Base-by-base conservation (phyloP, 2,797 vertebrate species). In the Pempheris klunzingeri region DNA sequence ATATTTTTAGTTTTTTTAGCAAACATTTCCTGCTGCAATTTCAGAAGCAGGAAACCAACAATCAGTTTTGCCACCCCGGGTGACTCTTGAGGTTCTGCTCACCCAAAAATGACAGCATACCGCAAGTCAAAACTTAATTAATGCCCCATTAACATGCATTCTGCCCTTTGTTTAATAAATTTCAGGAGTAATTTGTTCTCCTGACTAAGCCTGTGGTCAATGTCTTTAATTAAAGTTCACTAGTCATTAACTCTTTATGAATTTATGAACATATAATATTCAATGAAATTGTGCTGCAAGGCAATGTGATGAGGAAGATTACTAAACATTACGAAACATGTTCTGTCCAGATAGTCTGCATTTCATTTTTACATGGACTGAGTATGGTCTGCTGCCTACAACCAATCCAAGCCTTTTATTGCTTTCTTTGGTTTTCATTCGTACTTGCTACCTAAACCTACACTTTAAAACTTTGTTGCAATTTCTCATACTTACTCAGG, bases 361-460 rank as follows among this genome's bases (percentile, higher is more conserved):
- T 64, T 79, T 64, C 17, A n/a, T 64, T 71, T 61, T 53, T 22
- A 36, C 54, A 55, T 6, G 15, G 9, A 39, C 3, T 59, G 65
- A 39, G 26, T 46, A 22, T 43, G 52, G 14, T 75, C 54, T 3
- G 46, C 55, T 12, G 22, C 83, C 67, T 64, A 76, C 77, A 70
- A 66, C 69, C 39, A 17, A 52, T 63, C 50, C 46, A 47, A 78
- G 28, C 41, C 46, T 67, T 68, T 74, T 53, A 78, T 55, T 76
- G 54, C 70, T 72, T 47, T 64, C 26, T 64, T 54, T 71, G 36
- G 15, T 67, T 71, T 75, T 58, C 58, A 57, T 63, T 80, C 76
- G 52, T 73, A 12, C 62, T 53, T 14, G 11, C 64, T 74, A 77
- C 70, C 30, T 24, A 68, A 74, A 28, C 81, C 50, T 50, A 60